Conservation (phyloP, 1,140 invertebrate genomes). For the Coenobita brevimanus region DNA sequence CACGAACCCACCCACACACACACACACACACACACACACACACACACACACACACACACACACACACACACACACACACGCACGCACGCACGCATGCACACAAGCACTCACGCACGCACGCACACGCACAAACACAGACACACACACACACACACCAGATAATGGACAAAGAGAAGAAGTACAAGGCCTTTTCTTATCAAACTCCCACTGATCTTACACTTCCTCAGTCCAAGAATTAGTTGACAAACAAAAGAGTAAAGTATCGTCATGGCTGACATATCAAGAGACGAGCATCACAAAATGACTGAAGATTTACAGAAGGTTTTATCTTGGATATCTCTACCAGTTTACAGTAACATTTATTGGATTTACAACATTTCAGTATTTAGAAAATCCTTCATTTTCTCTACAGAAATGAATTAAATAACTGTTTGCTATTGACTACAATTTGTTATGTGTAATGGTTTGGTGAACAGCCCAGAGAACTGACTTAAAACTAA, state of each 20-base stretch:
- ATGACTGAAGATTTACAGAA: conserved; percentile 64
- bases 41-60: neutral
- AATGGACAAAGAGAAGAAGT: conserved; percentile 68
- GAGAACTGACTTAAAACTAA: conserved; percentile 70
- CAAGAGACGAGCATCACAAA: conserved; percentile 68
- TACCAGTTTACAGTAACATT: conserved; percentile 68
- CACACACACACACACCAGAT: conserved; percentile 65
- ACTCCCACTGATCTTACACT: conserved; percentile 65
- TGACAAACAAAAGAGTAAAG: conserved; percentile 62
- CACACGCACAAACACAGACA: conserved; percentile 45
- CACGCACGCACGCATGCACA: neutral
- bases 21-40: too few species aligned
- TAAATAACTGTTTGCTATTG: conserved; percentile 69
- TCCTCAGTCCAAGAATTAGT: conserved; percentile 66
- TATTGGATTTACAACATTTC: conserved; percentile 69
- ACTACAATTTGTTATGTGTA: conserved; percentile 69
- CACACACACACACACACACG: neutral
- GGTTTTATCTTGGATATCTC: conserved; percentile 61
- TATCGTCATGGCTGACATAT: conserved; percentile 64
- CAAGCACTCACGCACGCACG: too few species aligned
- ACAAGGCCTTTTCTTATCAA: conserved; percentile 66
- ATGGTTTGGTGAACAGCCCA: conserved; percentile 70
- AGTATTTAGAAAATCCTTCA: conserved; percentile 67
- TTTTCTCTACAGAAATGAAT: conserved; percentile 66
- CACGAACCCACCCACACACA: conserved; percentile 48